Evolutionary conservation across 2,113 vertebrate genomes (phyloP).

Genomic region (Gnathonemus echidnorhynchus): DNA sequence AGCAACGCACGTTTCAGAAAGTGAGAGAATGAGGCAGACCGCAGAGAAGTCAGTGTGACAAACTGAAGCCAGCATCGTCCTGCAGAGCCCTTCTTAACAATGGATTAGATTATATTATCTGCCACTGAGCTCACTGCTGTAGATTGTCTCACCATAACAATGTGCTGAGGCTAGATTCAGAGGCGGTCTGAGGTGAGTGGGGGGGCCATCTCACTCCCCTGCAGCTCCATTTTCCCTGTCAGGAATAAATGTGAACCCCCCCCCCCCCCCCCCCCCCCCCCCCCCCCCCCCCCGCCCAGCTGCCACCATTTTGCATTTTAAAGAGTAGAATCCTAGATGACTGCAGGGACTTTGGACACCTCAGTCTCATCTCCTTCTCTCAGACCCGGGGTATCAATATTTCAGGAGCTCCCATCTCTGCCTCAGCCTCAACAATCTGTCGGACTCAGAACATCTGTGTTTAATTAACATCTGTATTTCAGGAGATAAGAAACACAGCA

Average conservation of each 20-base stretch:
- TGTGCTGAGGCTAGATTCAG: not conserved
- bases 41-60: not conserved
- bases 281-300: not conserved
- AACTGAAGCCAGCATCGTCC: not conserved
- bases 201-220: not conserved
- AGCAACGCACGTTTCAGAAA: not conserved
- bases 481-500: not conserved
- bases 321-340: not conserved
- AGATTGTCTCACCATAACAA: not conserved
- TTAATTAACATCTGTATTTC: not conserved
- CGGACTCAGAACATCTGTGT: not conserved
- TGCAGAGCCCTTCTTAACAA: conserved; percentile 15
- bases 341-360: conserved; percentile 14
- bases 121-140: conserved; percentile 3
- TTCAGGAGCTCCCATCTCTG: not conserved
- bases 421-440: not conserved
- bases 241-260: not conserved
- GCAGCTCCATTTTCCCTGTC: not conserved
- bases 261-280: not conserved
- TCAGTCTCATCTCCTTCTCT: conserved; percentile 5
- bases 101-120: conserved; percentile 22
- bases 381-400: conserved; percentile 1
- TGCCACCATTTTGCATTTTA: conserved; percentile 11
- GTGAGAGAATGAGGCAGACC: not conserved
- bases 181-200: not conserved